Base-by-base conservation (phyloP, 2,113 vertebrate genomes). In the Gadus chalcogrammus region DNA sequence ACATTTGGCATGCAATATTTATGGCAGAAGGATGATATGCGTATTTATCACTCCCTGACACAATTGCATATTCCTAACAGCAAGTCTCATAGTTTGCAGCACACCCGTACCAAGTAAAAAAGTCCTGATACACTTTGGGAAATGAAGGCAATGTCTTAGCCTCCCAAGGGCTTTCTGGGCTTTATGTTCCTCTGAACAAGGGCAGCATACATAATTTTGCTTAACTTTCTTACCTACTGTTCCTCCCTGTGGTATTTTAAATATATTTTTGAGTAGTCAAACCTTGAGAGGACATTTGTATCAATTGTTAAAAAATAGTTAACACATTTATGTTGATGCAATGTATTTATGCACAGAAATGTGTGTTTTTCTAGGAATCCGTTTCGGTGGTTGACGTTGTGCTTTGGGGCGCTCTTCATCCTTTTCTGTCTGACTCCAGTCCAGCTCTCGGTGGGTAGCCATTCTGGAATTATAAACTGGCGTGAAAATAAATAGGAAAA, bases 321-420 rank as follows among this genome's bases (percentile, higher is more conserved):
- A n/a, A 58, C n/a, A 58, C 15, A 58, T 58, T 48, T 48, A n/a
- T 58, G 55, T 58, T 17, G 16, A 58, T 17, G 7, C 12, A 22
- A 61, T 61, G 9, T 61, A 61, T 61, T 18, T 20, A 22, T 61
- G 24, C 15, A 58, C 55, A 17, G 55, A 58, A 5, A 58, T 28
- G 12, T 64, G 18, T 68, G 13, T 35, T 79, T 35, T 92, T 89
- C 83, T 79, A 97, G 95, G 94, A 95, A 27, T 73, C 71, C 0
- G 64, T 92, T 61, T 92, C 94, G 9, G 83, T 95, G 42, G 95
- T 93, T 38, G 96, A 98, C 67, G 77, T 96, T 75, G 94, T 95
- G 64, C 85, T 97, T 66, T 97, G 94, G 94, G 94, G 90, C 1
- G 86, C 94, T 0, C 80, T 98, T 0, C 93, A 91, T 59, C 94